Evolutionary conservation across 2,113 vertebrate genomes (phyloP).

Genomic region (Ammodytes marinus): DNA sequence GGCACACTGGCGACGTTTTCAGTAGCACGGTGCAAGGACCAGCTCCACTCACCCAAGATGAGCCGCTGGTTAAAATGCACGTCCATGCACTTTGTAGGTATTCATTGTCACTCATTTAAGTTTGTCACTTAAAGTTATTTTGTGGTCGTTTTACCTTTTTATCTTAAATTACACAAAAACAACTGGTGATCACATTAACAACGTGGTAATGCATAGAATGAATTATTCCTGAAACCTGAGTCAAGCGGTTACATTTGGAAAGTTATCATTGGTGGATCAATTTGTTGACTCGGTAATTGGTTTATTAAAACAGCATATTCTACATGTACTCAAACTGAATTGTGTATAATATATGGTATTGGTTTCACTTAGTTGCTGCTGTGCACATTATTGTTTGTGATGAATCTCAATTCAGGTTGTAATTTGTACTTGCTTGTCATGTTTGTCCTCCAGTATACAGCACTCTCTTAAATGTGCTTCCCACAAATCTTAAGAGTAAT

Average conservation of each 20-base stretch:
- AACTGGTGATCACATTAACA: not conserved
- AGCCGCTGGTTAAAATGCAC: conserved; percentile 94
- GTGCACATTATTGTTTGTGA: not conserved
- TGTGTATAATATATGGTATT: not conserved
- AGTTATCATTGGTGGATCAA: not conserved
- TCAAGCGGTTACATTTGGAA: not conserved
- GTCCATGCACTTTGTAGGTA: conserved; percentile 91
- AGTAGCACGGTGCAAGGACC: conserved; percentile 80
- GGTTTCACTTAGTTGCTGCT: not conserved
- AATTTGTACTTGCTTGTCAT: not conserved
- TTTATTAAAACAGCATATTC: not conserved
- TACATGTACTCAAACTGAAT: conserved; percentile 4
- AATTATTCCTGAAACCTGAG: not conserved
- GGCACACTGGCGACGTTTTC: conserved; percentile 78
- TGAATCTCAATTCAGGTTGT: not conserved
- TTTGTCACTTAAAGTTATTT: not conserved
- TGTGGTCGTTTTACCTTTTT: not conserved
- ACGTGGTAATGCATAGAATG: not conserved
- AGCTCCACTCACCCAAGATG: conserved; percentile 87
- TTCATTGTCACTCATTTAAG: conserved; percentile 33
- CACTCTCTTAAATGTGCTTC: not conserved
- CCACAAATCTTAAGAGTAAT: conserved; percentile 13
- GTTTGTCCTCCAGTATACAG: not conserved
- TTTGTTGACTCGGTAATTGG: not conserved
- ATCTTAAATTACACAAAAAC: not conserved